phyloP scores from a whole-genome alignment of 2,113 vertebrate genomes.

The Felis chaus region DNA sequence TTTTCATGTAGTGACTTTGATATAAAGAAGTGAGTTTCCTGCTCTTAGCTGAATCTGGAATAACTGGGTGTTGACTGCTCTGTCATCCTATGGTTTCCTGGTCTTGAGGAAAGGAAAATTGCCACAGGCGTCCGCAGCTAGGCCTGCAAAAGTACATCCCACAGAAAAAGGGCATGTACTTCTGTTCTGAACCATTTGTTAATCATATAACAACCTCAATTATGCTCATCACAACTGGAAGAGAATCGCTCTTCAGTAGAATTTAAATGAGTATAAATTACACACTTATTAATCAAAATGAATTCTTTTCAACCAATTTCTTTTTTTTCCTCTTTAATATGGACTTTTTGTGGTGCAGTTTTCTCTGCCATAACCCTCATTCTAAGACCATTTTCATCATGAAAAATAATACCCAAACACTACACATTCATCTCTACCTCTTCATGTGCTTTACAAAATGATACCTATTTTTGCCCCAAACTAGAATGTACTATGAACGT shows the following conservation, averaged over 20 bases:
- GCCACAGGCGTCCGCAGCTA: neutral
- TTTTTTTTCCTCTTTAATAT: neutral
- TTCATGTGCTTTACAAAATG: neutral
- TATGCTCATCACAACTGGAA: neutral
- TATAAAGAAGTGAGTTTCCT: neutral
- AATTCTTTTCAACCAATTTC: neutral
- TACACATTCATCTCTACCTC: neutral
- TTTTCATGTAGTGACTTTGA: neutral
- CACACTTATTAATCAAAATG: slow-evolving; percentile 34
- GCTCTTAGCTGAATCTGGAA: neutral
- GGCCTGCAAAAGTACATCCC: neutral
- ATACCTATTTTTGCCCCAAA: neutral
- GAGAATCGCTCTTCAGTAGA: neutral
- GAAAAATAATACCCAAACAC: neutral
- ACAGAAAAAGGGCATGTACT: neutral
- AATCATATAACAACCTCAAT: neutral
- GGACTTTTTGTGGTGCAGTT: neutral
- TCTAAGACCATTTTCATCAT: neutral
- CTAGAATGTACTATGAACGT: neutral
- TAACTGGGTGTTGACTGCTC: neutral
- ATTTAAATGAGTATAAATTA: slow-evolving; percentile 19
- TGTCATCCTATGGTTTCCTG: neutral
- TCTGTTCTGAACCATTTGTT: neutral
- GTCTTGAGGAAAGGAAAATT: neutral
- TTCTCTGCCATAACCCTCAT: neutral